Conservation (phyloP, 2,797 vertebrate genomes). For the Champsocephalus esox region DNA sequence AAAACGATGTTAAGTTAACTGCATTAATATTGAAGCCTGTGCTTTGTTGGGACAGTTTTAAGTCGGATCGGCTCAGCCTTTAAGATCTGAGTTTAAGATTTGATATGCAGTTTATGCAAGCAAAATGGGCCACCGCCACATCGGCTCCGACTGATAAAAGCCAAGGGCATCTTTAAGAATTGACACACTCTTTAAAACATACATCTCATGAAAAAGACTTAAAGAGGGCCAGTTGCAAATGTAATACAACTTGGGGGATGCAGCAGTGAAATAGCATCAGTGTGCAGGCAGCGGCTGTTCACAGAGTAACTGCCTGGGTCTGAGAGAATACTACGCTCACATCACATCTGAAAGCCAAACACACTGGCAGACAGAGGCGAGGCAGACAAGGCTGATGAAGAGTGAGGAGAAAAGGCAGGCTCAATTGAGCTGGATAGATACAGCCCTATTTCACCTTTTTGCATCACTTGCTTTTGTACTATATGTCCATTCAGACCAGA, state of each 20-base stretch:
- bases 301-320: conserved; percentile 77
- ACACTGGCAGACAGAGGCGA: conserved; percentile 74
- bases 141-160: conserved; percentile 78
- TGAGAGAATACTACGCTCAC: conserved; percentile 80
- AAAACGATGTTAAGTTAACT: conserved; percentile 74
- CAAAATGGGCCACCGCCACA: conserved; percentile 77
- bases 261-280: conserved; percentile 79
- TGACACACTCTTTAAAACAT: conserved; percentile 85
- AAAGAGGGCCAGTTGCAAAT: conserved; percentile 84
- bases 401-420: conserved; percentile 77
- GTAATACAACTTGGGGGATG: conserved; percentile 85
- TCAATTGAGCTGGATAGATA: conserved; percentile 75
- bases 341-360: conserved; percentile 80
- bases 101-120: conserved; percentile 84
- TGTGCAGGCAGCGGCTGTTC: conserved; percentile 67
- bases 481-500: conserved; percentile 79
- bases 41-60: conserved; percentile 76
- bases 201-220: conserved; percentile 84
- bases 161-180: conserved; percentile 84
- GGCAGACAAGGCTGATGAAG: conserved; percentile 79
- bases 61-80: conserved; percentile 77
- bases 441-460: conserved; percentile 86
- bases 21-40: conserved; percentile 79
- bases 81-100: conserved; percentile 79
- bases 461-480: conserved; percentile 86